phyloP scores from a whole-genome alignment of 2,888 invertebrate species.

The Smittia sp. region DNA sequence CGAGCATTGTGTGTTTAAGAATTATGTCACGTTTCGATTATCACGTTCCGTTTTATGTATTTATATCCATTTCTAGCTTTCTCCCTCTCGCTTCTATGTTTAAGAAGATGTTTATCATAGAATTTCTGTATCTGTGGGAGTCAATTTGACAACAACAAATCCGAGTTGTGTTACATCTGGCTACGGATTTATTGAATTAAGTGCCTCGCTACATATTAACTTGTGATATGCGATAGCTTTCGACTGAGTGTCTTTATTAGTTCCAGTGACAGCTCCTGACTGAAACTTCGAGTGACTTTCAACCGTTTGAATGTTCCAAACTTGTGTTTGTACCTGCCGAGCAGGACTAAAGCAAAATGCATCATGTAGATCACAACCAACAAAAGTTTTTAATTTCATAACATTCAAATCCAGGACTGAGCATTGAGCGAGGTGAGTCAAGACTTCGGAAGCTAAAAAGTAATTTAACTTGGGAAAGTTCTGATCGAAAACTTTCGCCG shows the following conservation, averaged over 20 bases:
- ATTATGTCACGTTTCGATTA: conserved; percentile 41
- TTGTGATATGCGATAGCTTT: not conserved
- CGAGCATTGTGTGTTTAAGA: conserved; percentile 10
- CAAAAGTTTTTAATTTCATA: conserved; percentile 32
- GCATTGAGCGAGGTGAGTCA: conserved; percentile 15
- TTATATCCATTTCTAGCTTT: conserved; percentile 29
- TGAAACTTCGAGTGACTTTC: not conserved
- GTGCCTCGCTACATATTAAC: not conserved
- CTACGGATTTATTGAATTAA: conserved; percentile 38
- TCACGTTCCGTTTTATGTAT: conserved; percentile 40
- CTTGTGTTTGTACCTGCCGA: not conserved
- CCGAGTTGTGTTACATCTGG: conserved; percentile 22
- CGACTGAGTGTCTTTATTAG: not conserved
- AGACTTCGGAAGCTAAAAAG: conserved; percentile 21
- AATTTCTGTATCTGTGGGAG: not conserved
- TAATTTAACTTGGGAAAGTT: conserved; percentile 36
- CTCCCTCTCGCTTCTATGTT: conserved; percentile 1
- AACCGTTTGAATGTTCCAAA: not conserved
- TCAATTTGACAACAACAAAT: conserved; percentile 36
- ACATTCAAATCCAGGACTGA: conserved; percentile 31
- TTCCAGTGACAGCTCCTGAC: not conserved
- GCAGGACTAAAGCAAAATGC: not conserved
- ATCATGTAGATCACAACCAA: not conserved
- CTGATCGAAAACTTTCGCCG: conserved; percentile 32
- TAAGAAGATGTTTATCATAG: conserved; percentile 10